phyloP scores from a whole-genome alignment of 2,113 vertebrate genomes.

The Gymnorhina tibicen region DNA sequence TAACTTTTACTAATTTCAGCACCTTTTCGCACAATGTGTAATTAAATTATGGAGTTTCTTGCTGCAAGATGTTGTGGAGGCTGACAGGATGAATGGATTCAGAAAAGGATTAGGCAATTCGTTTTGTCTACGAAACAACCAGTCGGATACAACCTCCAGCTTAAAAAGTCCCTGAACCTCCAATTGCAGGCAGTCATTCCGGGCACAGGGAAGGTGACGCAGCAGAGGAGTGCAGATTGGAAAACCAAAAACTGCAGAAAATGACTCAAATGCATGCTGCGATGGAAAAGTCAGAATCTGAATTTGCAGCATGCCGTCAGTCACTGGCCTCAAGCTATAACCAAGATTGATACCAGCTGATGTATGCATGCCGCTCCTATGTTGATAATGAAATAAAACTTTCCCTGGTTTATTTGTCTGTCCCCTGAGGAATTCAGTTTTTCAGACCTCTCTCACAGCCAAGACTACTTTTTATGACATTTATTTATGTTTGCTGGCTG shows the following conservation, averaged over 20 bases:
- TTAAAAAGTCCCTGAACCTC: not conserved
- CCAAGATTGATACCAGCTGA: conserved; percentile 27
- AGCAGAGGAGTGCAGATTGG: not conserved
- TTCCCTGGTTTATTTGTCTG: not conserved
- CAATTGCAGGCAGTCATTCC: not conserved
- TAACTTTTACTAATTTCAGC: not conserved
- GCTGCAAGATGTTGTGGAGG: not conserved
- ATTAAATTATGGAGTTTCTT: not conserved
- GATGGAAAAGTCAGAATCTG: not conserved
- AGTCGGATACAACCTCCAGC: not conserved
- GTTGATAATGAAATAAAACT: conserved; percentile 22
- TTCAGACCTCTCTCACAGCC: not conserved
- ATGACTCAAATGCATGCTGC: not conserved
- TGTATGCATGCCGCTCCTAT: not conserved
- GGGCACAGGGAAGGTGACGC: accelerated
- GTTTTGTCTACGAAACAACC: not conserved
- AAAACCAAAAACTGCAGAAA: conserved; percentile 6
- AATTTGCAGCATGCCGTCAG: not conserved
- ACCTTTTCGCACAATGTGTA: not conserved
- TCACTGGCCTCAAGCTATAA: not conserved
- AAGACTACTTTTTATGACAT: not conserved
- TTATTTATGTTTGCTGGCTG: not conserved
- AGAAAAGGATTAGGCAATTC: conserved; percentile 2
- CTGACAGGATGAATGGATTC: not conserved
- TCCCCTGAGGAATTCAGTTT: not conserved